A percentile compares a stretch with the other conserved stretches of the same genome.
Evolutionary conservation across 2,113 vertebrate species (phyloP).

Genomic region (Scopus umbretta): DNA sequence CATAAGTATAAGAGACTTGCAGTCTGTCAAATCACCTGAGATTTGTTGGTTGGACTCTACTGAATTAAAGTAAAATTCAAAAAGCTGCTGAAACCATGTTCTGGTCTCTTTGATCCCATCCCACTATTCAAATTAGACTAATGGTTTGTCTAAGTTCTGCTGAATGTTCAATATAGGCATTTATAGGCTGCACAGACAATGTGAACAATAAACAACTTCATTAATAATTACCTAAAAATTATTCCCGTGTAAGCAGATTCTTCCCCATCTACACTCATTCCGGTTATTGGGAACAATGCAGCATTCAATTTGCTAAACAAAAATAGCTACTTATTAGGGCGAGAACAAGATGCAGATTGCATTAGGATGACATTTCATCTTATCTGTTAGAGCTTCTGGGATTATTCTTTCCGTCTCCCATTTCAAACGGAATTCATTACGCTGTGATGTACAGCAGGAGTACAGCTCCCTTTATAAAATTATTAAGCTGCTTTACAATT

Average conservation of each 20-base stretch:
- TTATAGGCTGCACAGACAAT: not conserved
- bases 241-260: not conserved
- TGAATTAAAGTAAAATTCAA: slow-evolving; percentile 4
- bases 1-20: not conserved
- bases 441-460: slow-evolving; percentile 20
- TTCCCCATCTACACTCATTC: not conserved
- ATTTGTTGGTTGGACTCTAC: not conserved
- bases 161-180: not conserved
- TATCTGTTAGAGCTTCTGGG: slow-evolving; percentile 38
- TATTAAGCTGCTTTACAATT: slow-evolving; percentile 54
- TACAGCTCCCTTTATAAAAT: slow-evolving; percentile 42
- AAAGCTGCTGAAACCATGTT: not conserved
- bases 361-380: slow-evolving; percentile 54
- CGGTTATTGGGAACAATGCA: not conserved
- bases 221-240: slow-evolving; percentile 44
- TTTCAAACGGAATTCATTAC: slow-evolving; percentile 66
- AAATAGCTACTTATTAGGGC: not conserved
- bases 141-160: slow-evolving; percentile 17
- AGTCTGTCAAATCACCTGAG: slow-evolving; percentile 3
- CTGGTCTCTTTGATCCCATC: not conserved
- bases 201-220: slow-evolving; percentile 41
- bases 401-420: slow-evolving; percentile 17
- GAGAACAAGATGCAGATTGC: slow-evolving; percentile 22
- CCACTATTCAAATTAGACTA: not conserved
- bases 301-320: not conserved